phyloP scores from a whole-genome alignment of 2,113 vertebrate genomes.

The Anarhynchus alexandrinus region DNA sequence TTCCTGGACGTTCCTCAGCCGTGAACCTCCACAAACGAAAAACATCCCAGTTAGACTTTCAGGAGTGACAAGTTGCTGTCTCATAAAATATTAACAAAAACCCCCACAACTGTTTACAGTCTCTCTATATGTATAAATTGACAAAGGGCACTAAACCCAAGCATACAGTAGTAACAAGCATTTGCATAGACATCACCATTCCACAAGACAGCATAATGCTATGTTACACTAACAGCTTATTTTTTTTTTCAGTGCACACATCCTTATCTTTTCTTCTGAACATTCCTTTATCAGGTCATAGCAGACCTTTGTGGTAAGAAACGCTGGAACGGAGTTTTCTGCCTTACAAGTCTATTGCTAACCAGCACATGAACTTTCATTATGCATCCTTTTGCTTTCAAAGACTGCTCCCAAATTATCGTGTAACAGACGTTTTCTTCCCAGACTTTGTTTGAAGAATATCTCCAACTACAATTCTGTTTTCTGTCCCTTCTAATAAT shows the following conservation, averaged over 20 bases:
- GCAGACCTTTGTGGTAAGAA: conserved; percentile 1
- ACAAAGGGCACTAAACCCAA: neutral
- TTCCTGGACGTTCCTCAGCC: neutral
- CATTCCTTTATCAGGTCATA: conserved; percentile 21
- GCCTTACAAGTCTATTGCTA: neutral
- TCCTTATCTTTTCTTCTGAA: neutral
- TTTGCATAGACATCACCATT: neutral
- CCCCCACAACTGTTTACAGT: neutral
- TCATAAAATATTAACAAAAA: neutral
- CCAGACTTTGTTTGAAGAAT: neutral
- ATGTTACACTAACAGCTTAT: neutral
- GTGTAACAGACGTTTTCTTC: neutral
- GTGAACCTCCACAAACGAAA: neutral
- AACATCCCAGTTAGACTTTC: neutral
- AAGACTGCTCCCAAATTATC: neutral
- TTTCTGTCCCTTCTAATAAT: neutral
- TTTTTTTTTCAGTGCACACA: neutral
- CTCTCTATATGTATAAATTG: neutral
- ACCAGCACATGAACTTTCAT: neutral
- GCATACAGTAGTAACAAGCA: neutral
- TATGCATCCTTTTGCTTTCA: neutral
- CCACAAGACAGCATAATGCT: neutral
- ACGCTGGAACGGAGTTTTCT: neutral
- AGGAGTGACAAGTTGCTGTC: neutral
- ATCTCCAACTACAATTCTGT: neutral